Percentiles rank a stretch among this genome's conserved stretches.
These are phyloP conservation scores for Coryphaenoides rupestris DNA, from an alignment of 2,113 vertebrate genomes.

Conservation along the genomic window DNA sequence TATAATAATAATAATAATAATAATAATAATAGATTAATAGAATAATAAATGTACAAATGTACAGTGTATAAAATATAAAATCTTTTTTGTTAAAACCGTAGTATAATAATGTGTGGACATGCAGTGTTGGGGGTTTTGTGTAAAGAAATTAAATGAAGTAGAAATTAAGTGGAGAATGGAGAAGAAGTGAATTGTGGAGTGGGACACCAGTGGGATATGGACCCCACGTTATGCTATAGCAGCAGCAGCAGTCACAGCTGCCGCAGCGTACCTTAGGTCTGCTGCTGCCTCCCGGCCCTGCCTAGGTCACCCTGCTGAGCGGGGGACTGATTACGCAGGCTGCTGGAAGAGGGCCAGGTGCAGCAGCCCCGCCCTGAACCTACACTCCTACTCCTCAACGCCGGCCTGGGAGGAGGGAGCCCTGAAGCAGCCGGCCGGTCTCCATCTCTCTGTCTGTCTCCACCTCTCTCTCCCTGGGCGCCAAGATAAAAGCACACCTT, in stretches of 20 bases:
- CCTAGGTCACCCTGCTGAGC: conserved; percentile 35
- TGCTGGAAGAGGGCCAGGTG: conserved; percentile 53
- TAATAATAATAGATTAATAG: no score
- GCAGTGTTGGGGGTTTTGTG: no score
- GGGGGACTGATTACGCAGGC: conserved; percentile 56
- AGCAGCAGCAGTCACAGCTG: no score
- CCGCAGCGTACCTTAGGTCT: no score
- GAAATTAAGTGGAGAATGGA: no score
- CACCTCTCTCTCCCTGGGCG: neutral
- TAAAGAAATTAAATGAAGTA: no score
- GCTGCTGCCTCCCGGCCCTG: conserved; percentile 10
- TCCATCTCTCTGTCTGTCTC: neutral
- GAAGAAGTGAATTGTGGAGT: no score
- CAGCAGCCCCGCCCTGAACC: neutral
- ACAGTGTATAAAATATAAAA: no score
- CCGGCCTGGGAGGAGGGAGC: neutral
- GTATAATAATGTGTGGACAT: no score
- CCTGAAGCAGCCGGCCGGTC: conserved; percentile 6
- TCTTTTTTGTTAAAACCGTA: no score
- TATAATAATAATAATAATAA: no score
- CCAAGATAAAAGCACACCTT: neutral
- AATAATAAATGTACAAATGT: no score
- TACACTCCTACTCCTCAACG: conserved; percentile 23
- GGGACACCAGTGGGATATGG: neutral
- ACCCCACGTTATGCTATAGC: conserved; percentile 20